Percentiles rank a stretch among this genome's conserved stretches.
These are phyloP conservation scores for Watsonalla cultraria DNA, from an alignment of 2,888 invertebrate genomes.

Conservation along the genomic window DNA sequence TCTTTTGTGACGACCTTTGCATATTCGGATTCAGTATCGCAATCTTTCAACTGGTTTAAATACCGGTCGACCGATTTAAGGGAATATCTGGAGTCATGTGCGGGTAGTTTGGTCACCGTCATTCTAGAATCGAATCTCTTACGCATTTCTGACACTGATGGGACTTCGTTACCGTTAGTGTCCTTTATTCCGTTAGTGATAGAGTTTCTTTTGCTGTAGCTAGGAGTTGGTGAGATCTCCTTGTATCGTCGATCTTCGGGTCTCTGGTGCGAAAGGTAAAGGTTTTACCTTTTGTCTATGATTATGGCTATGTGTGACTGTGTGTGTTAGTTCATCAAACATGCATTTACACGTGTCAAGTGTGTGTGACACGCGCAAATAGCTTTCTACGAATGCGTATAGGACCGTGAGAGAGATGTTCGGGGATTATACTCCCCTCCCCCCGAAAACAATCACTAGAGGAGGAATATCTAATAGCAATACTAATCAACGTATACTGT, in stretches of 20 bases:
- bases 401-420: constrained; percentile 8
- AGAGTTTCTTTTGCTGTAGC: constrained; percentile 59
- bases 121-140: constrained; percentile 77
- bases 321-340: constrained; percentile 71
- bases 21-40: constrained; percentile 64
- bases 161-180: constrained; percentile 78
- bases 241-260: constrained; percentile 69
- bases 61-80: constrained; percentile 59
- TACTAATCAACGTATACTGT: too few relatives aligned
- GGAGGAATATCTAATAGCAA: too few relatives aligned
- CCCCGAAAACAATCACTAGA: too few relatives aligned
- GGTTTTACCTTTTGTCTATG: constrained; percentile 43
- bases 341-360: constrained; percentile 35
- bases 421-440: neutral
- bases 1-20: constrained; percentile 57
- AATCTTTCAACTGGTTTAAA: constrained; percentile 61
- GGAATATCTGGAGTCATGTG: constrained; percentile 56
- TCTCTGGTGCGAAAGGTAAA: constrained; percentile 42
- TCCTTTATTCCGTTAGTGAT: constrained; percentile 72
- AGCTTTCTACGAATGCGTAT: constrained; percentile 27
- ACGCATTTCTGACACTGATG: constrained; percentile 79
- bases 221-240: constrained; percentile 54
- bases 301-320: constrained; percentile 54
- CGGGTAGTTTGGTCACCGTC: constrained; percentile 69
- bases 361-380: constrained; percentile 30